Conservation (phyloP, 2,797 vertebrate genomes). For the Etheostoma nigrum region DNA sequence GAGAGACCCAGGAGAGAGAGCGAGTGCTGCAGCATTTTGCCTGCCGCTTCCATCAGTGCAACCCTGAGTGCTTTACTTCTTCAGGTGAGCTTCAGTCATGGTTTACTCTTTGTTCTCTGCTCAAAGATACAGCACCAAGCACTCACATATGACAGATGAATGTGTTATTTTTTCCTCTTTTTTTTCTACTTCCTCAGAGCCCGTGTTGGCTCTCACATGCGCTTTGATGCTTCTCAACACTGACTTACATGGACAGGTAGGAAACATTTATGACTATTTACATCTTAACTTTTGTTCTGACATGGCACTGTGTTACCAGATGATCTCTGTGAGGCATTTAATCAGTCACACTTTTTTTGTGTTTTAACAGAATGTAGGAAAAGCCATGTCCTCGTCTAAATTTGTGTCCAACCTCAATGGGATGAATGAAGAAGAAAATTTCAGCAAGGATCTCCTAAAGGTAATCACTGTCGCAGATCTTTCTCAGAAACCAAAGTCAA, state of each 20-base stretch:
- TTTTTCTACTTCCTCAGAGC: constrained; percentile 74
- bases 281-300: neutral
- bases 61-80: constrained; percentile 84
- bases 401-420: constrained; percentile 91
- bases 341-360: neutral
- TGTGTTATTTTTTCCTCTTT: neutral
- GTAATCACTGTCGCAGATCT: constrained; percentile 66
- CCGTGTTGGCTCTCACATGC: constrained; percentile 90
- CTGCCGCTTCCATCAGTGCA: constrained; percentile 88
- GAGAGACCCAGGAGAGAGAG: constrained; percentile 95
- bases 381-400: constrained; percentile 88
- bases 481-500: neutral
- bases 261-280: constrained; percentile 9
- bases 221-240: constrained; percentile 96
- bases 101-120: neutral
- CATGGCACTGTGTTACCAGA: no score
- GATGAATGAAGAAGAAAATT: constrained; percentile 89
- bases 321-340: neutral
- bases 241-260: constrained; percentile 91
- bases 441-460: constrained; percentile 90
- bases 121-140: neutral
- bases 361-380: constrained; percentile 88
- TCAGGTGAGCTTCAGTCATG: constrained; percentile 74
- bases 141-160: neutral
- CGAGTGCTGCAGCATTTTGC: constrained; percentile 91